phyloP scores from a whole-genome alignment of 2,113 vertebrate genomes.

The Chamaea fasciata region DNA sequence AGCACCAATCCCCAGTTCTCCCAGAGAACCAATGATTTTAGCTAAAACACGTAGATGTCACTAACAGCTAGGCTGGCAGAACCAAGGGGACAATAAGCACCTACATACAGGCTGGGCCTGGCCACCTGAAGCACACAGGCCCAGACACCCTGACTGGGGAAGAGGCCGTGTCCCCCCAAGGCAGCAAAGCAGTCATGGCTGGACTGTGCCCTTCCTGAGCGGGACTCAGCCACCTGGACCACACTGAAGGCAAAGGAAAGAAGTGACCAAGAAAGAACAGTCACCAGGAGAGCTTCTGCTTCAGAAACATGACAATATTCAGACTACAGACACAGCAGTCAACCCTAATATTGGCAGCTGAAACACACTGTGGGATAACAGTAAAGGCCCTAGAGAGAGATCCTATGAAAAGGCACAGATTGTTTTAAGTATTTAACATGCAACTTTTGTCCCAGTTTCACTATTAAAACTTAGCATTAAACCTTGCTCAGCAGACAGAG shows the following conservation, averaged over 20 bases:
- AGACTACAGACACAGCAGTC: fast-evolving
- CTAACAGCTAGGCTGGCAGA: neutral
- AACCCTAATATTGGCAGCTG: neutral
- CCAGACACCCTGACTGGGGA: fast-evolving
- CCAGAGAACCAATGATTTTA: neutral
- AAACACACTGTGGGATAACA: neutral
- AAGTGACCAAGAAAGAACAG: fast-evolving
- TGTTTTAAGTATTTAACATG: neutral
- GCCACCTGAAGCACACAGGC: neutral
- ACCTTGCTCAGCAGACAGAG: neutral
- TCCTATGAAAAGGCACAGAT: neutral
- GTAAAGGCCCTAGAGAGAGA: neutral
- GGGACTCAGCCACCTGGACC: fast-evolving
- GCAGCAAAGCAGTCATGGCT: fast-evolving
- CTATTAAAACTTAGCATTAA: neutral
- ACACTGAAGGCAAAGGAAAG: neutral
- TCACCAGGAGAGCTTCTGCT: neutral
- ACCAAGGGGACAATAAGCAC: neutral
- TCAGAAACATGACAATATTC: neutral
- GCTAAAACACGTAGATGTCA: neutral
- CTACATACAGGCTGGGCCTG: neutral
- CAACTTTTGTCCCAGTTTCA: neutral
- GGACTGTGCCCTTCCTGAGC: fast-evolving
- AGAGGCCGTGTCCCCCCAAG: fast-evolving
- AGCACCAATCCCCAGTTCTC: neutral